Base-by-base conservation (phyloP, 2,888 invertebrate genomes). In the Aporophyla lueneburgensis region DNA sequence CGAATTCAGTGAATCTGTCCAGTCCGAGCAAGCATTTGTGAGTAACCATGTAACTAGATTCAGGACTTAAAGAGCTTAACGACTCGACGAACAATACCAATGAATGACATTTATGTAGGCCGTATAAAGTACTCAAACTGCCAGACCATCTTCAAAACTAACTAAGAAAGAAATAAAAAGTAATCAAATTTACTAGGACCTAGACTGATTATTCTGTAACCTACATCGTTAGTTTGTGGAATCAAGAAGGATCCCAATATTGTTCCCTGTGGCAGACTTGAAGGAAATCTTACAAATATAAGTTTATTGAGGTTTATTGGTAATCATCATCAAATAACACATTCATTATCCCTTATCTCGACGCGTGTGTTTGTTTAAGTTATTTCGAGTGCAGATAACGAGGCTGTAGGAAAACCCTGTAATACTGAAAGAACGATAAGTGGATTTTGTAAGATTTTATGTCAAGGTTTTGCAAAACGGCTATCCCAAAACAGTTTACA, bases 311-410 rank as follows among this genome's bases (percentile, higher is more conserved):
- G n/a, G 5, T 12, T n/a, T 46, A n/a, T n/a, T 43, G n/a, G 24
- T 43, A 24, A 43, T 51, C 27, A 49, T 49, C n/a, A n/a, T n/a
- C n/a, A n/a, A 24, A 19, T 16, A 67, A 12, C 33, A 59, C 19
- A 27, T 19, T 14, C n/a, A n/a, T n/a, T n/a, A n/a, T 6, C 56
- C 6, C 16, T 27, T 21, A 21, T 21, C 19, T 59, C 33, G 59
- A 5, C 19, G 27, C 9, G 9, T 10, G 21, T 33, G 5, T 59
- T 19, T 59, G 9, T 59, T 59, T 10, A 27, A 33, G 19, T 62
- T 27, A 40, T 62, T 33, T n/a, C n/a, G 19, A 70, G 33, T n/a
- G 49, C n/a, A 62, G 33, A 33, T 12, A 70, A 62, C 49, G 70
- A 49, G 12, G 6, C 10, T 69, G 16, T 16, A 27, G 9, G 19